A percentile compares a stretch with the other conserved stretches of the same genome.
Evolutionary conservation across 2,113 vertebrate species (phyloP).

Genomic region (Rattus norvegicus): DNA sequence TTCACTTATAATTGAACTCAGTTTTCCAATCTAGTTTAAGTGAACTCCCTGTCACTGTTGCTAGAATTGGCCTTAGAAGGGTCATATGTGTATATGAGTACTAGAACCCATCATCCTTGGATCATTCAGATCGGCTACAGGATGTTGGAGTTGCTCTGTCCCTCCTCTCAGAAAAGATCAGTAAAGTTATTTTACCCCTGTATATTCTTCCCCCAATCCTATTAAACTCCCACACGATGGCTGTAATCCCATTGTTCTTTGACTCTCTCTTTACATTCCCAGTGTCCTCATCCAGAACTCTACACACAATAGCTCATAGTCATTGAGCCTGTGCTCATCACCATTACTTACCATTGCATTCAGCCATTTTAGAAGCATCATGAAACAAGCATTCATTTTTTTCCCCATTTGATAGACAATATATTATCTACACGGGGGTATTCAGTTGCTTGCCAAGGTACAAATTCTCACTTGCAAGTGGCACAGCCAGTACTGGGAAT

Average conservation of each 20-base stretch:
- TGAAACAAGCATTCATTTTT: not conserved
- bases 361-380: not conserved
- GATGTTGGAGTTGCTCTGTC: not conserved
- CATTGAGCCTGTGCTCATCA: not conserved
- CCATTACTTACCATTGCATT: not conserved
- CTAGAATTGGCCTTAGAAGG: not conserved
- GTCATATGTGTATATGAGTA: not conserved
- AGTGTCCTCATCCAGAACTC: not conserved
- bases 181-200: not conserved
- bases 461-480: constrained; percentile 26
- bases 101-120: not conserved
- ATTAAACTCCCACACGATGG: not conserved
- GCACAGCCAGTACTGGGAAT: not conserved
- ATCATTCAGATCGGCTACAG: too few relatives aligned
- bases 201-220: not conserved
- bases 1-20: constrained; percentile 49
- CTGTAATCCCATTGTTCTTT: not conserved
- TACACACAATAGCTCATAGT: not conserved
- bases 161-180: not conserved
- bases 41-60: not conserved
- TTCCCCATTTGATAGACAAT: not conserved
- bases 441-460: not conserved
- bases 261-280: not conserved
- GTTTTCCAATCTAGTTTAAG: constrained; percentile 20
- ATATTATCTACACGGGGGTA: not conserved